Evolutionary conservation across 2,888 invertebrate species (phyloP).

Genomic region (Mythimna vitellina): DNA sequence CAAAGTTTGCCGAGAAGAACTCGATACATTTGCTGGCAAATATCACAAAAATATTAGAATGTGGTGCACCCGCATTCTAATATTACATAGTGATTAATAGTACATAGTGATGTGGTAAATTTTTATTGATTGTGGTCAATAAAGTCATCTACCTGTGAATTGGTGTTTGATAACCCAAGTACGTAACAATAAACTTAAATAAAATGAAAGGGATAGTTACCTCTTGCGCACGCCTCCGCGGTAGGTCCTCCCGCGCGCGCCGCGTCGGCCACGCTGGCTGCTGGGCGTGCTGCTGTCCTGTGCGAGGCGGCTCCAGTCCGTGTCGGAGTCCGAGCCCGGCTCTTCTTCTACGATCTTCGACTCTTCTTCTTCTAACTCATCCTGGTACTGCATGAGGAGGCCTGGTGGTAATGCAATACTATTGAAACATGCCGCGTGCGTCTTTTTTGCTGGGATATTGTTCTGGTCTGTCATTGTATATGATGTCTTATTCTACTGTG

Average conservation of each 20-base stretch:
- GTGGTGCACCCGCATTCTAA: too few species aligned
- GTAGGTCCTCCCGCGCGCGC: constrained; percentile 56
- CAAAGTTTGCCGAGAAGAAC: too few species aligned
- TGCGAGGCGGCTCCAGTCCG: constrained; percentile 81
- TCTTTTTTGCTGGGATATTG: too few species aligned
- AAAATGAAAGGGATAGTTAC: constrained; percentile 55
- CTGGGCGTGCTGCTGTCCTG: constrained; percentile 51
- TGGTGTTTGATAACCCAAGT: too few species aligned
- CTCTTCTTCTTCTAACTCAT: constrained; percentile 77
- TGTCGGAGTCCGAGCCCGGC: constrained; percentile 75
- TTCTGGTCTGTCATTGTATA: too few species aligned
- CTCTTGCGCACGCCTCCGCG: constrained; percentile 78
- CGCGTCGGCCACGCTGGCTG: constrained; percentile 22
- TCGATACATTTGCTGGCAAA: too few species aligned
- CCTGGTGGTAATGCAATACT: constrained; percentile 66
- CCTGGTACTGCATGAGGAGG: constrained; percentile 84
- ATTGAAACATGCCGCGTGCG: neutral
- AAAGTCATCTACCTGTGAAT: too few species aligned
- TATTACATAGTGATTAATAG: too few species aligned
- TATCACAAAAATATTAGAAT: too few species aligned
- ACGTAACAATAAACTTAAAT: neutral
- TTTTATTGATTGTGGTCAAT: too few species aligned
- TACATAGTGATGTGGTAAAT: too few species aligned
- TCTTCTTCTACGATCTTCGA: constrained; percentile 56
- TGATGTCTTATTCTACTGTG: too few species aligned